A percentile compares a stretch with the other conserved stretches of the same genome.
Evolutionary conservation across 2,797 vertebrate genomes (phyloP).

Genomic region (Gephyroberyx darwinii): DNA sequence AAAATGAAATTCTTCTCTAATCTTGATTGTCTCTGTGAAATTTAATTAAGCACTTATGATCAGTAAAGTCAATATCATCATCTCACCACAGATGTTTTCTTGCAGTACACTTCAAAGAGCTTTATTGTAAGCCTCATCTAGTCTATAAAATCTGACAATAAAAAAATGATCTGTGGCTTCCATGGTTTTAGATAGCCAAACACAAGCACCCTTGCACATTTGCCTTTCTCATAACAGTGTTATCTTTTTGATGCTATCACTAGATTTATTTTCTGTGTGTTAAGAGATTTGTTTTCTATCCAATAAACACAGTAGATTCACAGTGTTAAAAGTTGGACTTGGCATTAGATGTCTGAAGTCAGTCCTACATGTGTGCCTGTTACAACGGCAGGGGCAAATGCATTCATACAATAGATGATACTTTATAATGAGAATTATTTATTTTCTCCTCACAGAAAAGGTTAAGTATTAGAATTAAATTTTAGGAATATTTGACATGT

Average conservation of each 20-base stretch:
- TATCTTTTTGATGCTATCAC: neutral
- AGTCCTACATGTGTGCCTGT: neutral
- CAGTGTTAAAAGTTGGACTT: too few relatives aligned
- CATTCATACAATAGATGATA: too few relatives aligned
- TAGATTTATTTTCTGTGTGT: neutral
- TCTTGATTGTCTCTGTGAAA: neutral
- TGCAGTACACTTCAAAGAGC: neutral
- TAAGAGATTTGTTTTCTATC: neutral
- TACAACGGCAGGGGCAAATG: too few relatives aligned
- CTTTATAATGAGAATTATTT: too few relatives aligned
- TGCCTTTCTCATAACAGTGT: neutral
- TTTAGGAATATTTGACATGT: neutral
- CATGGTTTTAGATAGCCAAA: neutral
- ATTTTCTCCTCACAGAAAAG: too few relatives aligned
- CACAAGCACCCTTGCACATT: neutral
- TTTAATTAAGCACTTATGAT: conserved; percentile 4
- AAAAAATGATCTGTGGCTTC: neutral
- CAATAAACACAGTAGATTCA: too few relatives aligned
- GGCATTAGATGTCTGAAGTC: neutral
- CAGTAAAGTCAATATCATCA: neutral
- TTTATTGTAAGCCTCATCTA: neutral
- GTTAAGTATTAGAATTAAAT: too few relatives aligned
- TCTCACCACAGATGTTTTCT: conserved; percentile 9
- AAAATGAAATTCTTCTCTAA: too few relatives aligned
- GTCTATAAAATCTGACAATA: neutral